phyloP scores from a whole-genome alignment of 2,113 vertebrate genomes.

The Felis chaus region DNA sequence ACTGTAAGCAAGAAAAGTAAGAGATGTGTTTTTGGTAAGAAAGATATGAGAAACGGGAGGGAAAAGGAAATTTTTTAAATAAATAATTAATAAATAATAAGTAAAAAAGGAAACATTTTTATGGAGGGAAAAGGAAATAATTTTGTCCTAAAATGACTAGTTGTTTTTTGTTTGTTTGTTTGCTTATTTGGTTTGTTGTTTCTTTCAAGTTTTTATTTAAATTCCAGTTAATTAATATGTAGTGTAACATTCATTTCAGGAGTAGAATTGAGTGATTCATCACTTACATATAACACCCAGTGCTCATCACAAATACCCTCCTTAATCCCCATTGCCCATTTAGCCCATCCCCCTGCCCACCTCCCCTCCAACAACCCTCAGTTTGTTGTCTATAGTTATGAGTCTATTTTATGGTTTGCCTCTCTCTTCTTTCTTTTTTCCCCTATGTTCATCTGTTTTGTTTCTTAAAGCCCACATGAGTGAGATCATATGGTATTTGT shows the following conservation, averaged over 20 bases:
- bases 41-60: background rate
- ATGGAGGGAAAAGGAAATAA: background rate
- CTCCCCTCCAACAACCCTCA: background rate
- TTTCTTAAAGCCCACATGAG: background rate
- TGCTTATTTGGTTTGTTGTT: background rate
- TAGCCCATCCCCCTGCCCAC: background rate
- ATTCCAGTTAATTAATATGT: background rate
- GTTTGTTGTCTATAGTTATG: background rate
- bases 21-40: background rate
- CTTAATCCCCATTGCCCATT: background rate
- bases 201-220: background rate
- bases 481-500: background rate
- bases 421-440: background rate
- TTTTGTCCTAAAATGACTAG: background rate
- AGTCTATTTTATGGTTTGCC: background rate
- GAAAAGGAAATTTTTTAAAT: background rate
- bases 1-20: background rate
- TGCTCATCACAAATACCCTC: background rate
- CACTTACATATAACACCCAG: background rate
- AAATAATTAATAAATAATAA: too few relatives aligned
- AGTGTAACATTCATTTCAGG: background rate
- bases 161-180: background rate
- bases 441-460: background rate
- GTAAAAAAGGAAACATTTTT: too few relatives aligned
- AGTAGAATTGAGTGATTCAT: background rate